Conservation (phyloP, 1,140 invertebrate species). For the Lanistes nyassanus region DNA sequence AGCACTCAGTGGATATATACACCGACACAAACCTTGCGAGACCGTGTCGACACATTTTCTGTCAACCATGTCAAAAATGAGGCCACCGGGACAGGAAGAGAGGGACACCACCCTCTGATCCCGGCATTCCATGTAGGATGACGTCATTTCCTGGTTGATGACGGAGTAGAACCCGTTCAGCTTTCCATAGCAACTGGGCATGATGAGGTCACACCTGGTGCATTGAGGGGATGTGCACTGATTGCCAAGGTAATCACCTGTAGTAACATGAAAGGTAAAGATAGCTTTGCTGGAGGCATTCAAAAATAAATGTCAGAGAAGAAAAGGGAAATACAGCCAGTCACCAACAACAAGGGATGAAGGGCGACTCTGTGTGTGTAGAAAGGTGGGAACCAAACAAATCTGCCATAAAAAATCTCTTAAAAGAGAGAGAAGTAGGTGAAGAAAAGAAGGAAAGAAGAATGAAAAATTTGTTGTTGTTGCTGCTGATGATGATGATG, state of each 20-base stretch:
- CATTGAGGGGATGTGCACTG: conserved; percentile 37
- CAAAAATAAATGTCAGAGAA: background rate
- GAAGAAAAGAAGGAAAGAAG: too few relatives aligned
- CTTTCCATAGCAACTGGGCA: conserved; percentile 48
- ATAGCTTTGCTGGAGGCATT: too few relatives aligned
- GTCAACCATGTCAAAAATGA: conserved; percentile 38
- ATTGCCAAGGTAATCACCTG: conserved; percentile 47
- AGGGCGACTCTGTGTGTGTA: too few relatives aligned
- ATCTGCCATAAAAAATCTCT: too few relatives aligned
- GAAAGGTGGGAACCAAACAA: too few relatives aligned
- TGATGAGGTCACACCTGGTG: conserved; percentile 40
- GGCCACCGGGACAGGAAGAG: conserved; percentile 36
- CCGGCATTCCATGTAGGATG: conserved; percentile 40
- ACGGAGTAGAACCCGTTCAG: conserved; percentile 47
- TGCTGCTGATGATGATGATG: too few relatives aligned
- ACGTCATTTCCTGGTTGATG: conserved; percentile 42
- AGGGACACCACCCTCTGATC: conserved; percentile 37
- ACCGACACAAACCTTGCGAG: background rate
- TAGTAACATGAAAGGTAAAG: background rate
- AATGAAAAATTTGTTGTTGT: too few relatives aligned
- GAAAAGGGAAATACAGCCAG: background rate
- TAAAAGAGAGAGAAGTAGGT: too few relatives aligned
- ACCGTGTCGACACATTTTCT: conserved; percentile 25
- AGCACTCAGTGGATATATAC: too few relatives aligned
- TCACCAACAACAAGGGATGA: too few relatives aligned